phyloP scores from a whole-genome alignment of 2,888 invertebrate genomes.

The Amblyjoppa proteus region DNA sequence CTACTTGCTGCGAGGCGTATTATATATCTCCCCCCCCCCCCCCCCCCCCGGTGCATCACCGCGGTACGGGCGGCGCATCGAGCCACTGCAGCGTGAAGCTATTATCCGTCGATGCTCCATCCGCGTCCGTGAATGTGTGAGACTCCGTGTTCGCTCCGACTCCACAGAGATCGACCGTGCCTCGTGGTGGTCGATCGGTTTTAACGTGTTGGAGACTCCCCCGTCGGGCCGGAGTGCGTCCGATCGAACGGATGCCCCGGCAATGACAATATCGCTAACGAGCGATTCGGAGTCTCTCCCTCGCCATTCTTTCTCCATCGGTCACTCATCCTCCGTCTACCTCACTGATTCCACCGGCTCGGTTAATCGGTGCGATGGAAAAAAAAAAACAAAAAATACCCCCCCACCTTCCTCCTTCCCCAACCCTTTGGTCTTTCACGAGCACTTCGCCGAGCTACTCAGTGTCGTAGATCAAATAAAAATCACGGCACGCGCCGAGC shows the following conservation, averaged over 20 bases:
- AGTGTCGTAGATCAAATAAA: conserved; percentile 73
- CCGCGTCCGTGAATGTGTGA: conserved; percentile 8
- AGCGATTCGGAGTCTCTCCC: conserved; percentile 76
- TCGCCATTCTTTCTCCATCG: conserved; percentile 54
- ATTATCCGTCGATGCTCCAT: conserved; percentile 53
- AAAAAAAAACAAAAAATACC: not conserved
- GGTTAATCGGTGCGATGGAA: not conserved
- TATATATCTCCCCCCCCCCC: not conserved
- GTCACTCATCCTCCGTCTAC: conserved; percentile 57
- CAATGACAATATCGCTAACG: conserved; percentile 82
- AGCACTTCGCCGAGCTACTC: conserved; percentile 17
- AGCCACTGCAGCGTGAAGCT: conserved; percentile 53
- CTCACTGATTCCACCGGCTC: conserved; percentile 46
- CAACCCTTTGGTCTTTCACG: too few species aligned
- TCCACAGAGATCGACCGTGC: conserved; percentile 27
- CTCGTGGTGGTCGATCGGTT: conserved; percentile 52
- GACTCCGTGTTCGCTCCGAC: conserved; percentile 12
- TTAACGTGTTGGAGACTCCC: conserved; percentile 47
- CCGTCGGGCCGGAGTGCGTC: conserved; percentile 24
- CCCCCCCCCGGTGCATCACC: not conserved
- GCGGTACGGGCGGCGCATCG: conserved; percentile 43
- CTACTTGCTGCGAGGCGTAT: not conserved
- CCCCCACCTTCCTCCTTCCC: not conserved
- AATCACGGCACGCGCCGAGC: conserved; percentile 68
- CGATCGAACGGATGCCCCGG: conserved; percentile 75